Base-by-base conservation (phyloP, 2,113 vertebrate genomes). In the Oncorhynchus masou region DNA sequence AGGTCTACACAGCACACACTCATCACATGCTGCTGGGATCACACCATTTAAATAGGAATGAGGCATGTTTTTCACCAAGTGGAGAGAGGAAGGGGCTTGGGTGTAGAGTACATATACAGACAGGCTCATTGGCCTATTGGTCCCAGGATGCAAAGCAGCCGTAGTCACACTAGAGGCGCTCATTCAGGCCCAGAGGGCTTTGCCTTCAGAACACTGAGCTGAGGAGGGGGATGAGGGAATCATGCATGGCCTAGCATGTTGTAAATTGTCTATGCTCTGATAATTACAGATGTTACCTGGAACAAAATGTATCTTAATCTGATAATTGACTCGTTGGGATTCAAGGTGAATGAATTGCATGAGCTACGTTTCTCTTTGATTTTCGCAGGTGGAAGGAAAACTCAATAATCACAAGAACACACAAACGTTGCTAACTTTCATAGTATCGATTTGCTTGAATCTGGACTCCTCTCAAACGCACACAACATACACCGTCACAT, bases 1-100 rank as follows among this genome's bases (percentile, higher is more conserved):
- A 57, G 34, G 34, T 8, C 34, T 39, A 9, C 51, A 19, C 51
- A 16, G 13, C 51, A 57, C 4, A 57, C 51, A 19, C 3, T 19
- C 13, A 57, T 13, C 51, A 57, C 51, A 15, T 57, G 13, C 16
- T 19, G 19, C 51, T 57, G 13, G 16, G 51, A 19, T 57, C 51
- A 57, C 51, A 19, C 15, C 12, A 16, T 57, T 57, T 4, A 3
- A 19, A 57, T 75, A 24, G 49, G 45, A 81, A 77, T 71, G 54
- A 31, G 64, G 60, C 34, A 75, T 9, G 27, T 19, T 72, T 82
- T 62, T 75, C 34, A 69, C 22, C 57, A 65, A 39, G 8, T 20
- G 64, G 51, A 19, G 31, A 31, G 34, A 70, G 71, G 45, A 45
- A 24, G 54, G 34, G 48, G 70, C 67, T 75, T 48, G 48, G 62